Evolutionary conservation across 2,888 invertebrate species (phyloP).

Genomic region (Copidosoma aretas): DNA sequence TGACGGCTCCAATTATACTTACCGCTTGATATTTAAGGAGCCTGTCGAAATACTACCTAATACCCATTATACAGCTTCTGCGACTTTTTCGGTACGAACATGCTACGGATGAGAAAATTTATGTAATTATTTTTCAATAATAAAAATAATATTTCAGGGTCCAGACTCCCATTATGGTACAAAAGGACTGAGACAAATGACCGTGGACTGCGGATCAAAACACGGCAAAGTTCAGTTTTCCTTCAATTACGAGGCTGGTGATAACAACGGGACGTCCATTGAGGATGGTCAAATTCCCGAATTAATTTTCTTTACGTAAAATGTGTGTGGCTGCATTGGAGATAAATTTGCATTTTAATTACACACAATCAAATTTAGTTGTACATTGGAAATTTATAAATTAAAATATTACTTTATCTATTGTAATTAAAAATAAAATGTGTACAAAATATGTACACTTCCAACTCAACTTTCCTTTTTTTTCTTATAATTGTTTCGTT

Average conservation of each 20-base stretch:
- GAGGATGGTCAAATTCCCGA: constrained; percentile 89
- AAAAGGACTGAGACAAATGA: constrained; percentile 77
- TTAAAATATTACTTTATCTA: no score
- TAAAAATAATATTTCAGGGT: constrained; percentile 66
- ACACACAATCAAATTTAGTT: no score
- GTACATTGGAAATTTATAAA: no score
- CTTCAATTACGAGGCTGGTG: constrained; percentile 84
- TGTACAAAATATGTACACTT: no score
- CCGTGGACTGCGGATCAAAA: constrained; percentile 77
- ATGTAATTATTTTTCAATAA: constrained; percentile 5
- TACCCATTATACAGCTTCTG: constrained; percentile 81
- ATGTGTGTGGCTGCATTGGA: neutral
- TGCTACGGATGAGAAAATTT: neutral
- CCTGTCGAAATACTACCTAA: constrained; percentile 82
- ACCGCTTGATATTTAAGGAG: constrained; percentile 82
- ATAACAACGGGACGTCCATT: constrained; percentile 85
- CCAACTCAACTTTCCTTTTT: no score
- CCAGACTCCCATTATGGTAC: constrained; percentile 88
- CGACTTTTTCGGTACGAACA: constrained; percentile 69
- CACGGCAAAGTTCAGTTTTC: constrained; percentile 80
- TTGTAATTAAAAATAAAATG: no score
- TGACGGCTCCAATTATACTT: constrained; percentile 80
- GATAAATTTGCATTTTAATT: constrained; percentile 27
- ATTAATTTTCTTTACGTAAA: constrained; percentile 77
- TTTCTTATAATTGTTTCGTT: no score